These are phyloP conservation scores for Denticeps clupeoides DNA, from an alignment of 2,797 vertebrate species.

Conservation along the genomic window DNA sequence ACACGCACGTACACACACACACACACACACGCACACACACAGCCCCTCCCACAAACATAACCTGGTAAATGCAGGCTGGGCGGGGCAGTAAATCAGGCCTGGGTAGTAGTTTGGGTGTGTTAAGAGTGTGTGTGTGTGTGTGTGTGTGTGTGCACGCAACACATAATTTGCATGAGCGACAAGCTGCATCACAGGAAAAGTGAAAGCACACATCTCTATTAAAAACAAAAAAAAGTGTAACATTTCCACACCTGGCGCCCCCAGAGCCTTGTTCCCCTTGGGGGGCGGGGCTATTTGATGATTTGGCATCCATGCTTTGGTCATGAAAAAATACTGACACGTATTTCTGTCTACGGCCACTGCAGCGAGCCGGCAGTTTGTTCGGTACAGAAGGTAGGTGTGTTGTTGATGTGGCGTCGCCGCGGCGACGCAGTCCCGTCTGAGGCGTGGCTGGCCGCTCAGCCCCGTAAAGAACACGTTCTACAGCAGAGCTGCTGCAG, in stretches of 20 bases:
- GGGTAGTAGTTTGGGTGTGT: no score
- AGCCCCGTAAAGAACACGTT: constrained; percentile 97
- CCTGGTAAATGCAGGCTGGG: not conserved
- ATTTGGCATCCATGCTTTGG: constrained; percentile 99
- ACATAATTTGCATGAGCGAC: no score
- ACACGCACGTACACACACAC: no score
- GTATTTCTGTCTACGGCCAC: constrained; percentile 67
- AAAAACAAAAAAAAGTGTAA: constrained; percentile 63
- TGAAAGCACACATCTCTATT: constrained; percentile 36
- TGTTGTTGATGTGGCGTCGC: constrained; percentile 95
- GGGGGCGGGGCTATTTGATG: constrained; percentile 26
- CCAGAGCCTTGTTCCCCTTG: no score
- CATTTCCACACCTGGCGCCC: no score
- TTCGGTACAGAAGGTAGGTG: constrained; percentile 82
- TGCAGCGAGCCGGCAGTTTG: constrained; percentile 51
- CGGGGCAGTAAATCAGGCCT: no score
- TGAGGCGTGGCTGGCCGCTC: constrained; percentile 72
- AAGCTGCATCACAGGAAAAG: no score
- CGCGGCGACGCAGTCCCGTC: constrained; percentile 71
- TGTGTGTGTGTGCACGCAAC: no score
- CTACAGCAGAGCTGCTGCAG: constrained; percentile 99
- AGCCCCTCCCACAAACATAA: not conserved
- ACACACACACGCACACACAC: not conserved
- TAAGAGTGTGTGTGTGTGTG: no score
- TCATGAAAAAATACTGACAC: constrained; percentile 94